Percentiles rank a stretch among this genome's conserved stretches.
phyloP scores from a whole-genome alignment of 2,113 vertebrate genomes.

The Corynorhinus townsendii region DNA sequence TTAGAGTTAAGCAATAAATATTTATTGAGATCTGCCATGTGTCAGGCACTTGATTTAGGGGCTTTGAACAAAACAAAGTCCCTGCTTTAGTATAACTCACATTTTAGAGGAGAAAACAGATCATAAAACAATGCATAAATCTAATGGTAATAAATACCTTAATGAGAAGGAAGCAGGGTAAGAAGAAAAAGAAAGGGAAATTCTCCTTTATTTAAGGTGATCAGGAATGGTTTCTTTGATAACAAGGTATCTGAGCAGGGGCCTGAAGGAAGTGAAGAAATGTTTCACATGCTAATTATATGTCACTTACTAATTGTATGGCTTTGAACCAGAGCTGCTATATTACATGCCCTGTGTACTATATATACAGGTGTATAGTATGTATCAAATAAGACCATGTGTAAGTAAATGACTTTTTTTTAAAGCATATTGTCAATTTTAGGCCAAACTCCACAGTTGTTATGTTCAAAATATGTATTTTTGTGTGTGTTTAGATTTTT shows the following conservation, averaged over 20 bases:
- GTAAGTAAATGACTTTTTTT: not conserved
- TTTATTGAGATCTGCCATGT: not conserved
- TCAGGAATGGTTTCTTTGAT: not conserved
- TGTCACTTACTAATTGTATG: not conserved
- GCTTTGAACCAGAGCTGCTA: not conserved
- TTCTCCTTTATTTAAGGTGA: not conserved
- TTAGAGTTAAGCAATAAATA: constrained; percentile 41
- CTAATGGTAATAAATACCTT: not conserved
- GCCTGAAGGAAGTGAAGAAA: not conserved
- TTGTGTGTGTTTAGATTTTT: not conserved
- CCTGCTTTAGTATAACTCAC: not conserved
- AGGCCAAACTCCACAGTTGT: not conserved
- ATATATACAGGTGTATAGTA: not conserved
- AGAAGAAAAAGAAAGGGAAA: not conserved
- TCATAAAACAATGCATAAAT: not conserved
- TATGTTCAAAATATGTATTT: not conserved
- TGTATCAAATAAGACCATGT: not conserved
- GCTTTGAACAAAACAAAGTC: constrained; percentile 9
- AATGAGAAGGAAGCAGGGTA: not conserved
- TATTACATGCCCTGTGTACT: not conserved
- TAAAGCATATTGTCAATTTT: not conserved
- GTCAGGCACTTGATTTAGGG: not conserved
- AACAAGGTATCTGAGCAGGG: not conserved
- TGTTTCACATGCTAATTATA: not conserved
- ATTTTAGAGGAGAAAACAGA: not conserved